A percentile compares a stretch with the other conserved stretches of the same genome.
These are phyloP conservation scores for Acronicta alni DNA, from an alignment of 2,888 invertebrate species.

Conservation along the genomic window DNA sequence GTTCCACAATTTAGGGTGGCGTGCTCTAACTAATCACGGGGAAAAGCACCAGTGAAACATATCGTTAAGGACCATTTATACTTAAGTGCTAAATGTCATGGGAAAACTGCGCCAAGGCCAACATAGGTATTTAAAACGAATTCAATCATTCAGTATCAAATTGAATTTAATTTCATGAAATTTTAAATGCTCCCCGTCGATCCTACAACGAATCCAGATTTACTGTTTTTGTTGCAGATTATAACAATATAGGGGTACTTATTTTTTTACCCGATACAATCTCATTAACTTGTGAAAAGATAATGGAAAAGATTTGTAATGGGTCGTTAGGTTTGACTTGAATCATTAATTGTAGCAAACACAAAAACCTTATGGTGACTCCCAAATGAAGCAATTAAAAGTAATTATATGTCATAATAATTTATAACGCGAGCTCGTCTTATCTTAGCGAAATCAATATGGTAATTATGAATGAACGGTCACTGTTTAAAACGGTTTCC, in stretches of 20 bases:
- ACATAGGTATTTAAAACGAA: slow-evolving; percentile 1
- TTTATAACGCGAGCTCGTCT: slow-evolving; percentile 58
- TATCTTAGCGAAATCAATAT: slow-evolving; percentile 81
- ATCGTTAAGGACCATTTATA: slow-evolving; percentile 51
- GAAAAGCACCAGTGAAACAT: slow-evolving; percentile 42
- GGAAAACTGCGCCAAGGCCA: slow-evolving; percentile 40
- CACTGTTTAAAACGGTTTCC: slow-evolving; percentile 62
- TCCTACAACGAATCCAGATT: neutral
- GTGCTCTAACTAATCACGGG: slow-evolving; percentile 70
- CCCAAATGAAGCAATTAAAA: slow-evolving; percentile 58
- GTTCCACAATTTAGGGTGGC: slow-evolving; percentile 60
- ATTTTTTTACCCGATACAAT: slow-evolving; percentile 27
- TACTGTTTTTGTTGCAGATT: slow-evolving; percentile 8
- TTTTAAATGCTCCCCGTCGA: too few relatives aligned
- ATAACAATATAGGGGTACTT: slow-evolving; percentile 15
- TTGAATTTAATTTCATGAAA: too few relatives aligned
- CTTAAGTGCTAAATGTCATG: slow-evolving; percentile 45
- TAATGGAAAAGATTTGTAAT: slow-evolving; percentile 35
- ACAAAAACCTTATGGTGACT: slow-evolving; percentile 31
- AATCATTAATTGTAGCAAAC: slow-evolving; percentile 33
- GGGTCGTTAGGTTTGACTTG: slow-evolving; percentile 34
- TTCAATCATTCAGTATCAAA: neutral
- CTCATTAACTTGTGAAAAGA: slow-evolving; percentile 37
- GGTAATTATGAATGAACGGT: slow-evolving; percentile 75
- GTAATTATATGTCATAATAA: slow-evolving; percentile 61